Base-by-base conservation (phyloP, 37 sponge, comb jelly and placozoan genomes). In the Lycopodina hypogea region DNA sequence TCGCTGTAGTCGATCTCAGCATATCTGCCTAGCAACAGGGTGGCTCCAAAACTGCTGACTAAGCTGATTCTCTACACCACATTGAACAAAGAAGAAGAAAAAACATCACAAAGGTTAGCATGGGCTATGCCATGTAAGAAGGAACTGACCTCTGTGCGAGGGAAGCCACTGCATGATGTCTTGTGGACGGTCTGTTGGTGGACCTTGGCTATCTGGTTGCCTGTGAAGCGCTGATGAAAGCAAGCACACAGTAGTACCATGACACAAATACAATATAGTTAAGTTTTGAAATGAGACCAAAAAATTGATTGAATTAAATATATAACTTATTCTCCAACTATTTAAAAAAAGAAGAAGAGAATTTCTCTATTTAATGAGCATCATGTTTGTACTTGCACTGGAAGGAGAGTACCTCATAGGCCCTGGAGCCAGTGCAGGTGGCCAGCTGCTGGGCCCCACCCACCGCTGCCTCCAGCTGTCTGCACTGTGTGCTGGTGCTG, bases 1-100 rank as follows among this genome's bases (percentile, higher is more conserved):
- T 96, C 97, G 69, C 97, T 94, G 64, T 84, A 91, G 62, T 96
- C 97, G 78, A 96, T 93, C 1, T 78, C 59, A 29, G 92, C 95
- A 70, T 94, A 94, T 11, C 56, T 4, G 23, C 97, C 97, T 11
- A 83, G 59, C 9, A 96, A 58, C 41, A 96, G 88, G 41, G 85
- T 75, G 12, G 93, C 92, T 29, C 84, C 89, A 80, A 95, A 95
- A 53, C 95, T 95, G 74, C 95, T 95, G 39, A 95, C 92, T 18
- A 95, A 69, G 26, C 86, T 87, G 19, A 95, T 91, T 29, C 95
- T 78, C 93, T 93, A 51, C 55, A 81, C 1, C 11, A 2, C 11
- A 77, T 18, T 28, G 11, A 24, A 77, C 57, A 50, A 40, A 14
- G 68, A 32, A 8, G 42, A 55, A 52, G 52, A 74, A 11, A 30